Conservation (phyloP, 2,113 vertebrate species). For the Prochilodus magdalenae region DNA sequence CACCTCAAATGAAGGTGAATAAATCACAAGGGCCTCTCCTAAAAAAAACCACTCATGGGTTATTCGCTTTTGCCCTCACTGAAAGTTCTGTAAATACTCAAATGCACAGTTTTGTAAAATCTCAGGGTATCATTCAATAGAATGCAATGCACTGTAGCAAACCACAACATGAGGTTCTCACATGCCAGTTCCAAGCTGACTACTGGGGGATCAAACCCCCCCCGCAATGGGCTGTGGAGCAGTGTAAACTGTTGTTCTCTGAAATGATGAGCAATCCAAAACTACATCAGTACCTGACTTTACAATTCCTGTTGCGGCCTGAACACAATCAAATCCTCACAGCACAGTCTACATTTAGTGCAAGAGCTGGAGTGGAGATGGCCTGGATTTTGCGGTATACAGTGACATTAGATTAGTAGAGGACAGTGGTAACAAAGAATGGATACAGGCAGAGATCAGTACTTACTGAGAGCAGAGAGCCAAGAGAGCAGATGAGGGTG, state of each 20-base stretch:
- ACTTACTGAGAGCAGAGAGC: conserved; percentile 32
- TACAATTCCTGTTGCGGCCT: not conserved
- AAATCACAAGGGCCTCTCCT: too few species aligned
- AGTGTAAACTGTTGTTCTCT: too few species aligned
- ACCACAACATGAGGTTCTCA: too few species aligned
- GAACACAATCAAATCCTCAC: not conserved
- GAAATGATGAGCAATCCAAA: not conserved
- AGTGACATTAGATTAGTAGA: conserved; percentile 2
- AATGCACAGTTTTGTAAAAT: too few species aligned
- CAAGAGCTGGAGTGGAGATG: too few species aligned
- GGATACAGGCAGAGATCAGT: not conserved
- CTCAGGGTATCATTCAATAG: too few species aligned
- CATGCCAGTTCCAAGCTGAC: too few species aligned
- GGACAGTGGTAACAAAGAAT: conserved; percentile 3
- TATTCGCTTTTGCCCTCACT: too few species aligned
- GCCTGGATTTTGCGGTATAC: not conserved
- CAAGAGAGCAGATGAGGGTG: conserved; percentile 50
- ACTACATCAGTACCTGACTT: not conserved
- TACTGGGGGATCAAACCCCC: not conserved
- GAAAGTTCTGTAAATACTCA: too few species aligned
- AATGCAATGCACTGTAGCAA: too few species aligned
- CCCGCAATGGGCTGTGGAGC: not conserved
- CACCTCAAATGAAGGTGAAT: too few species aligned
- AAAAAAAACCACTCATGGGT: too few species aligned
- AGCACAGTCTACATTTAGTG: not conserved